A percentile compares a stretch with the other conserved stretches of the same genome.
phyloP scores from a whole-genome alignment of 2,797 vertebrate genomes.

The Morus bassanus region DNA sequence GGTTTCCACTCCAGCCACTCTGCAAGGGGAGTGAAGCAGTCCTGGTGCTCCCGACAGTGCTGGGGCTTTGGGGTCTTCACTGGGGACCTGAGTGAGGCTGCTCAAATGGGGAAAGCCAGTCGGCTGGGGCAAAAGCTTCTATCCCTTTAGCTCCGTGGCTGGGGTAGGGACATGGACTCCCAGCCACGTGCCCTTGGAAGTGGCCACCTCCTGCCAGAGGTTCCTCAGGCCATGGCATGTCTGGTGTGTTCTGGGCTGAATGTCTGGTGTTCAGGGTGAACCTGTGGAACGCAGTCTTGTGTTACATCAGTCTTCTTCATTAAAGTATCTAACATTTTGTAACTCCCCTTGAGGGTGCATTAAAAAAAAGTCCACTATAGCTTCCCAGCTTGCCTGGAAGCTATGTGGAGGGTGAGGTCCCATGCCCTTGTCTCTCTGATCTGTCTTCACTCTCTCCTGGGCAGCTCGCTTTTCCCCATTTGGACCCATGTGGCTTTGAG shows the following conservation, averaged over 20 bases:
- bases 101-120: neutral
- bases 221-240: neutral
- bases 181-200: fast-evolving
- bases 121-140: neutral
- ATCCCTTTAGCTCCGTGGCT: neutral
- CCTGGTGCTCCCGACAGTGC: neutral
- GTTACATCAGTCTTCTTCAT: neutral
- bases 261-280: neutral
- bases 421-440: neutral
- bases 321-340: neutral
- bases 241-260: neutral
- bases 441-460: neutral
- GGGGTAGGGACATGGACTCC: neutral
- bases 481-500: neutral
- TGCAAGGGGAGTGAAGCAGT: fast-evolving
- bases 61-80: neutral
- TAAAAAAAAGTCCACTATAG: neutral
- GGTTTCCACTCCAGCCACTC: neutral
- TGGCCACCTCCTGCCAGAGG: neutral
- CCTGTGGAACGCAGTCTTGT: neutral
- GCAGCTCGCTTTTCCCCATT: neutral
- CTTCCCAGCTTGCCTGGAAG: neutral
- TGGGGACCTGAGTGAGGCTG: neutral
- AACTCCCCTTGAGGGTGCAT: neutral
- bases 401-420: neutral